A percentile compares a stretch with the other conserved stretches of the same genome.
Conservation (phyloP, 1,140 invertebrate species). For the Drosophila kurseongensis region DNA sequence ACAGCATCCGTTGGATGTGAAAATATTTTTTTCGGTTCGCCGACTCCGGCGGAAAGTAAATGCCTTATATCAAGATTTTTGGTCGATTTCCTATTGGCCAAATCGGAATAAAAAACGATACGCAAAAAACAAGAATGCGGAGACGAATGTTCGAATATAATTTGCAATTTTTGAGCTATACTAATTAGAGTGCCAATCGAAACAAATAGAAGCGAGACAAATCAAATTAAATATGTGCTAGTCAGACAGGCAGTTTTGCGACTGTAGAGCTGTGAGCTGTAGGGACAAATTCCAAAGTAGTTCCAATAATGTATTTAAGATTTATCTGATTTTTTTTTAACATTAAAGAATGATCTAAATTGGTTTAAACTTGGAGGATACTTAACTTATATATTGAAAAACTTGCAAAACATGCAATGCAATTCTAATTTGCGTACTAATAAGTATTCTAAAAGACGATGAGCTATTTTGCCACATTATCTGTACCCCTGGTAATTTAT, state of each 20-base stretch:
- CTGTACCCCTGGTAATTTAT: not conserved
- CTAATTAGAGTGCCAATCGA: conserved; percentile 49
- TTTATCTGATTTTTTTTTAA: no score
- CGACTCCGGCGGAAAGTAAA: conserved; percentile 2
- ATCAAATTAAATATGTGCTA: conserved; percentile 14
- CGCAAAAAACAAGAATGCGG: conserved; percentile 31
- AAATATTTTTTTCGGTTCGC: conserved; percentile 16
- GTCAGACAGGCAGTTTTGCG: conserved; percentile 7
- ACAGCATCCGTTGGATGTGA: conserved; percentile 50
- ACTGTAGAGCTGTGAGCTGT: not conserved
- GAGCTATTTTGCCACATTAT: not conserved
- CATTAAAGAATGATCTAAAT: no score
- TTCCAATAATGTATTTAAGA: no score
- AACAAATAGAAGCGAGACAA: conserved; percentile 22
- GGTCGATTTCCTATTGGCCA: conserved; percentile 29
- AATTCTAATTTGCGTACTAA: no score
- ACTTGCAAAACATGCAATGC: no score
- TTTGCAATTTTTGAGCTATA: conserved; percentile 22
- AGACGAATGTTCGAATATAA: conserved; percentile 30
- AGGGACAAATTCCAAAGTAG: not conserved
- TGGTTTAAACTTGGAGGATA: no score
- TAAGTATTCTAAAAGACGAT: not conserved
- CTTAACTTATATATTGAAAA: no score
- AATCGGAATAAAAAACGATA: conserved; percentile 2
- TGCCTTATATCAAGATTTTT: conserved; percentile 3